Evolutionary conservation across 2,888 invertebrate species (phyloP).

Genomic region (Habroteleia sp.): DNA sequence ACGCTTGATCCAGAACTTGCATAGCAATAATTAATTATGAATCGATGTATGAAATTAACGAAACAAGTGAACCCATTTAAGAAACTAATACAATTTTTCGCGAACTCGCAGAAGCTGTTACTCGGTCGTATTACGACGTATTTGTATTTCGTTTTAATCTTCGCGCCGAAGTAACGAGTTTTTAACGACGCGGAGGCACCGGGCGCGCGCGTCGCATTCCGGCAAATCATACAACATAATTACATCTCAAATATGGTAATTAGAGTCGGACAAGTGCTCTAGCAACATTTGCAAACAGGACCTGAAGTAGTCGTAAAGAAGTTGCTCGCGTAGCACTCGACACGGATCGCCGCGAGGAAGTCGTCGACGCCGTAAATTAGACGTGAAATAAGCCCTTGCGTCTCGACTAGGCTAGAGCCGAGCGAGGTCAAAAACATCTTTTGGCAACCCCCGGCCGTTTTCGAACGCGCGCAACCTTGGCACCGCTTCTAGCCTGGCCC

Average conservation of each 20-base stretch:
- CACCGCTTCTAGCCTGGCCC: slow-evolving; percentile 62
- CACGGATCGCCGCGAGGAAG: slow-evolving; percentile 49
- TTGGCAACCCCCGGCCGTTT: slow-evolving; percentile 41
- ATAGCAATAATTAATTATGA: no score
- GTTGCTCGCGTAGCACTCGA: slow-evolving; percentile 49
- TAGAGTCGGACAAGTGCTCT: slow-evolving; percentile 55
- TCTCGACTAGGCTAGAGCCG: slow-evolving; percentile 28
- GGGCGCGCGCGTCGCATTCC: slow-evolving; percentile 38
- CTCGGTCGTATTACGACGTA: background rate
- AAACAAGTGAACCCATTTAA: no score
- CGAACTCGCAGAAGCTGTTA: no score
- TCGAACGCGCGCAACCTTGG: slow-evolving; percentile 65
- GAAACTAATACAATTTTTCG: no score
- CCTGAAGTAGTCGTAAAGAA: slow-evolving; percentile 54
- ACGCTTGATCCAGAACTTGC: no score
- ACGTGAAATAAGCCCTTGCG: slow-evolving; percentile 53
- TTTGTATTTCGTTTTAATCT: slow-evolving; percentile 22
- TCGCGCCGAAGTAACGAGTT: slow-evolving; percentile 35
- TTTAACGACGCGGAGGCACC: slow-evolving; percentile 34
- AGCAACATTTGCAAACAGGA: slow-evolving; percentile 51
- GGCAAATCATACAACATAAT: slow-evolving; percentile 55
- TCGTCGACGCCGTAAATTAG: slow-evolving; percentile 55
- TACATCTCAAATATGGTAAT: slow-evolving; percentile 58
- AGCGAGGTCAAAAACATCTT: slow-evolving; percentile 54
- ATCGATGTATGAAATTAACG: no score